phyloP scores from a whole-genome alignment of 1,140 invertebrate genomes.

The Microplitis mediator region DNA sequence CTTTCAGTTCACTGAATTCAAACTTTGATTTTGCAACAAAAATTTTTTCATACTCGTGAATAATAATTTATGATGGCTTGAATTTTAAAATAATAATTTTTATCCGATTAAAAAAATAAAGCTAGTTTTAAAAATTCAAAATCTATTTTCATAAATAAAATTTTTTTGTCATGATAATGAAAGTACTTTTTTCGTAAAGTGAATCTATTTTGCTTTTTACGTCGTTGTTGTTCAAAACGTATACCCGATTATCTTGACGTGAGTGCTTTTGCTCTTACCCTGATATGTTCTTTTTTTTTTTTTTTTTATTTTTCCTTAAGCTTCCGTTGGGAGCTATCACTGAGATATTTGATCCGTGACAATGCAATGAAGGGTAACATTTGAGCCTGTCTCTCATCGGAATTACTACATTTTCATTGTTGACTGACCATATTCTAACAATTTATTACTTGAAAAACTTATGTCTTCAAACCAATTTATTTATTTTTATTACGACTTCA shows the following conservation, averaged over 20 bases:
- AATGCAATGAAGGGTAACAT: background rate
- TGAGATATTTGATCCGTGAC: constrained; percentile 21
- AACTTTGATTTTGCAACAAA: too few relatives aligned
- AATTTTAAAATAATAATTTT: too few relatives aligned
- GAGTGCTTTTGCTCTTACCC: constrained; percentile 9
- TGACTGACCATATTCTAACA: background rate
- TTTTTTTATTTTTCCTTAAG: background rate
- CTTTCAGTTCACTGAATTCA: too few relatives aligned
- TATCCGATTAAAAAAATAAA: too few relatives aligned
- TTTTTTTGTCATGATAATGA: too few relatives aligned
- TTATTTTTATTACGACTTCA: background rate
- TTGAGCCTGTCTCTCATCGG: background rate
- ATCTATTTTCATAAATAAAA: too few relatives aligned
- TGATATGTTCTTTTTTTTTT: constrained; percentile 18
- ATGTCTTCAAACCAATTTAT: background rate
- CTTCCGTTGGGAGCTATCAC: constrained; percentile 17
- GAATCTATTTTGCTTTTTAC: background rate
- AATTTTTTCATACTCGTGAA: too few relatives aligned
- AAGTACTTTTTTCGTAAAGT: too few relatives aligned
- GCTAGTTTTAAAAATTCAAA: too few relatives aligned
- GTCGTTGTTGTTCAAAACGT: constrained; percentile 16
- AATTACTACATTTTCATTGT: constrained; percentile 4
- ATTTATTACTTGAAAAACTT: background rate
- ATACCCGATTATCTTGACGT: constrained; percentile 3
- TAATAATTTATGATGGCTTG: too few relatives aligned